Conservation (phyloP, 2,113 vertebrate species). For the Gobiocypris rarus region DNA sequence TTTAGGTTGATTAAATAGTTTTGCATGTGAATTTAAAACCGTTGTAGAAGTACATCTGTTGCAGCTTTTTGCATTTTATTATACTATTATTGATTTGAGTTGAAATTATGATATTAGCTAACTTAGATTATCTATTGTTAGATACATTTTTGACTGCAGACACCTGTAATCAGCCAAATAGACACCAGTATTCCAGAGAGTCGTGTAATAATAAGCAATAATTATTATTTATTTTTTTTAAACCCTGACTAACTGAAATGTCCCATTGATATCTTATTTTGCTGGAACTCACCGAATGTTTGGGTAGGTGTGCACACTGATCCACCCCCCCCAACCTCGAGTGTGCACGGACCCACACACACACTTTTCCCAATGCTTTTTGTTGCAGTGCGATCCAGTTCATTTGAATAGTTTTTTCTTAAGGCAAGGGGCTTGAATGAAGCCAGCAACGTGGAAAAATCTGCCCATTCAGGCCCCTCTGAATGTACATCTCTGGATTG, state of each 20-base stretch:
- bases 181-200: background rate
- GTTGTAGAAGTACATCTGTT: background rate
- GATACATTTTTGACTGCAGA: background rate
- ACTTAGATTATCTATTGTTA: background rate
- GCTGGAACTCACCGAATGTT: slow-evolving; percentile 82
- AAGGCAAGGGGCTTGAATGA: slow-evolving; percentile 89
- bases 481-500: slow-evolving; percentile 99
- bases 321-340: slow-evolving; percentile 77
- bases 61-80: background rate
- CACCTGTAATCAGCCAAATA: background rate
- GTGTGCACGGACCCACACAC: slow-evolving; percentile 74
- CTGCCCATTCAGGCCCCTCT: slow-evolving; percentile 95
- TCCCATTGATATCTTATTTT: slow-evolving; percentile 92
- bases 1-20: background rate
- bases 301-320: slow-evolving; percentile 85
- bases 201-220: background rate
- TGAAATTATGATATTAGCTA: background rate
- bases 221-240: no score
- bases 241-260: slow-evolving; percentile 21
- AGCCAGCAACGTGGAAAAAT: slow-evolving; percentile 99
- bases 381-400: slow-evolving; percentile 87
- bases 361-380: slow-evolving; percentile 66
- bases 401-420: slow-evolving; percentile 90
- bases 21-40: background rate
- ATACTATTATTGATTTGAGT: no score